Evolutionary conservation across 1,140 invertebrate genomes (phyloP).

Genomic region (Galleria mellonella): DNA sequence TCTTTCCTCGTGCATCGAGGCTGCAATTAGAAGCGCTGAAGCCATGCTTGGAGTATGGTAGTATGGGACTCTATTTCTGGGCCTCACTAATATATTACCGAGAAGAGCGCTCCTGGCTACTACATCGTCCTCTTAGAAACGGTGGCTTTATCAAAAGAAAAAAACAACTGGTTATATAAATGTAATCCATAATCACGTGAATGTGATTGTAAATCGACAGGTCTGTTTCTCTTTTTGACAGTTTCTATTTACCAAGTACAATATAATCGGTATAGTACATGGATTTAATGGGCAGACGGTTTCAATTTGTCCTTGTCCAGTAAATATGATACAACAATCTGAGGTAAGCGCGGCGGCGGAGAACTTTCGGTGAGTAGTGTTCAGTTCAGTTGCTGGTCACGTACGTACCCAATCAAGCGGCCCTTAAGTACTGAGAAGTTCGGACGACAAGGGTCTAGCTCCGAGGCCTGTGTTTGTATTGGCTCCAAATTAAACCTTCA

Average conservation of each 20-base stretch:
- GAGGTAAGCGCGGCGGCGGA: neutral
- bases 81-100: slow-evolving; percentile 17
- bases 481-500: neutral
- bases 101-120: slow-evolving; percentile 12
- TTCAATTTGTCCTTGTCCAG: no score
- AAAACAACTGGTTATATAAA: slow-evolving; percentile 18
- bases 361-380: neutral
- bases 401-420: neutral
- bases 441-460: neutral
- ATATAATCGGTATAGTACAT: no score
- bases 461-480: neutral
- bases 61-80: slow-evolving; percentile 2
- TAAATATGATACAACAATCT: no score
- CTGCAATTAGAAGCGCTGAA: slow-evolving; percentile 8
- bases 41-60: slow-evolving; percentile 12
- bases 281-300: no score
- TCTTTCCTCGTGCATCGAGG: no score
- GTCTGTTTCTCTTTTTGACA: no score
- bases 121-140: slow-evolving; percentile 44
- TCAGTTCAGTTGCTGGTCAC: neutral
- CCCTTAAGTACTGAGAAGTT: neutral
- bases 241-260: no score
- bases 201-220: no score
- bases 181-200: no score
- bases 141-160: slow-evolving; percentile 52